Conservation (phyloP, 2,888 invertebrate species). For the Eledone cirrhosa region DNA sequence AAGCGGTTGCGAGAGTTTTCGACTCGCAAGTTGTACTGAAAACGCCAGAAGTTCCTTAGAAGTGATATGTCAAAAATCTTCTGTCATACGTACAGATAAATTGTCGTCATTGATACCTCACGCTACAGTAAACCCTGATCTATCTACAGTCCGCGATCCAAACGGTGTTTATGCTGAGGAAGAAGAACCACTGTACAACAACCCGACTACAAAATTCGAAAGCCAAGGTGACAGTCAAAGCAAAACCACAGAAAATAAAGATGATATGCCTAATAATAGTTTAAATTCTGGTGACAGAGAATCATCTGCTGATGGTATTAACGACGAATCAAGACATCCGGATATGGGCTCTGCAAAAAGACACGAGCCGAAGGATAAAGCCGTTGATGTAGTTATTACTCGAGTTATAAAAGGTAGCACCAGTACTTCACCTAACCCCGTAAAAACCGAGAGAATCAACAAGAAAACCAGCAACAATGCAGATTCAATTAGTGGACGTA, state of each 20-base stretch:
- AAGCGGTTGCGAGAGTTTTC: not conserved
- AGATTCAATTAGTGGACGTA: not conserved
- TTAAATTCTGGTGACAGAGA: not conserved
- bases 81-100: not conserved
- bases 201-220: not conserved
- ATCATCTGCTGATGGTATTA: conserved; percentile 1
- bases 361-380: not conserved
- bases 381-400: not conserved
- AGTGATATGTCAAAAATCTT: not conserved
- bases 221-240: not conserved
- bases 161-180: conserved; percentile 19
- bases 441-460: not conserved
- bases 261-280: not conserved
- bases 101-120: not conserved
- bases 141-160: not conserved
- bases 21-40: not conserved
- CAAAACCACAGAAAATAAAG: not conserved
- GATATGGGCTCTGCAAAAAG: not conserved
- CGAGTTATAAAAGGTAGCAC: not conserved
- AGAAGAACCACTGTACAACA: not conserved
- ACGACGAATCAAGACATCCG: not conserved
- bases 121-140: not conserved
- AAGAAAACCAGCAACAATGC: not conserved
- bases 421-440: not conserved
- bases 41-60: not conserved